Percentiles rank a stretch among this genome's conserved stretches.
Evolutionary conservation across 2,113 vertebrate species (phyloP).

Genomic region (Silurus asotus): DNA sequence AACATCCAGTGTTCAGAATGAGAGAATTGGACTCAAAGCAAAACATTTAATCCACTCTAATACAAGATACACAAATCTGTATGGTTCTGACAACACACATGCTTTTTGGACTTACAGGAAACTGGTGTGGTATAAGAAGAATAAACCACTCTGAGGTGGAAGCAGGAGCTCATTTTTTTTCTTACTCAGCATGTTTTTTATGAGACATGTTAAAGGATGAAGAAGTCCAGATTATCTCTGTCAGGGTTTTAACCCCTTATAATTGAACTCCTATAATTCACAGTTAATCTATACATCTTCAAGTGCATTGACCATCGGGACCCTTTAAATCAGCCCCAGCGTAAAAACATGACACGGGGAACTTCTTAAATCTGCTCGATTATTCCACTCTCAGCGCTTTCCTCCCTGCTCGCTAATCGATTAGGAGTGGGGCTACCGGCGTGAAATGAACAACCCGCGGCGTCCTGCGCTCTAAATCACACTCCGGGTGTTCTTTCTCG

Average conservation of each 20-base stretch:
- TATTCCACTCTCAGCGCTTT: slow-evolving; percentile 56
- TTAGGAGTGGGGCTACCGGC: slow-evolving; percentile 42
- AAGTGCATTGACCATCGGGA: slow-evolving; percentile 5
- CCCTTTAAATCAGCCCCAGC: slow-evolving; percentile 36
- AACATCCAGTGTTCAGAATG: too few relatives aligned
- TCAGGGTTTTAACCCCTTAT: slow-evolving; percentile 24
- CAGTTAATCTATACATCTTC: slow-evolving; percentile 36
- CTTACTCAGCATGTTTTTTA: background rate
- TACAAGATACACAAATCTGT: too few relatives aligned
- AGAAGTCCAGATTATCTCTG: background rate
- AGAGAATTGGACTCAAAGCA: too few relatives aligned
- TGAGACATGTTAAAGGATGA: background rate
- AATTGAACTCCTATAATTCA: slow-evolving; percentile 29
- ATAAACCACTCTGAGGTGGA: background rate
- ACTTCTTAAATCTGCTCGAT: slow-evolving; percentile 54
- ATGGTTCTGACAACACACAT: too few relatives aligned
- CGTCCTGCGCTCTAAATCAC: slow-evolving; percentile 53
- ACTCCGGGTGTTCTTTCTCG: slow-evolving; percentile 44
- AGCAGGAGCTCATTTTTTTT: background rate
- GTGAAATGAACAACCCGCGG: slow-evolving; percentile 47
- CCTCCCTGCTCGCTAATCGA: slow-evolving; percentile 47
- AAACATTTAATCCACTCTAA: too few relatives aligned
- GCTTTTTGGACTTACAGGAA: too few relatives aligned
- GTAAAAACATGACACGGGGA: slow-evolving; percentile 53
- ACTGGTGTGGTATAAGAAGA: background rate